Base-by-base conservation (phyloP, 2,113 vertebrate species). In the Holacanthus passer region DNA sequence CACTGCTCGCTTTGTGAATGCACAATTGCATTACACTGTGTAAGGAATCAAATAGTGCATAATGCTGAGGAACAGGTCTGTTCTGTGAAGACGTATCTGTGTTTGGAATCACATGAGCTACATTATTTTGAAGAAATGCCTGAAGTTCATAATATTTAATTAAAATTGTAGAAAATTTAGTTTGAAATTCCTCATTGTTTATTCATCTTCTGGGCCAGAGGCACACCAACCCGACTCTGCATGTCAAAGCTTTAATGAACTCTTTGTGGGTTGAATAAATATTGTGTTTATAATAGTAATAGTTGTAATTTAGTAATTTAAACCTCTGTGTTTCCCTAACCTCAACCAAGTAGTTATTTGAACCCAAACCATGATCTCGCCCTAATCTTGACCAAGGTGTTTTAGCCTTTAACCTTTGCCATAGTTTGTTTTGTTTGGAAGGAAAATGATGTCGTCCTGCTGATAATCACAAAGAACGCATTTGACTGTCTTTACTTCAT, bases 211-310 rank as follows among this genome's bases (percentile, higher is more conserved):
- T 3, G 55, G 24, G 14, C 35, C 22, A 32, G 22, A 68, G 13
- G 72, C 56, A 19, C 39, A 37, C 12, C 45, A 41, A 35, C 22
- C 27, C 1, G 9, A 65, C 64, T 67, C 50, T 68, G 69, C 47
- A 82, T 88, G 70, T 79, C 62, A 81, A 85, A 65, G 71, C 69
- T 85, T 81, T 76, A 73, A 77, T 84, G 37, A 87, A 60, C 69
- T 72, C 53, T 56, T 39, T 82, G 73, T 82, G 24, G 66, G 37
- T 11, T 56, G 10, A 55, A 89, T 89, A 65, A 47, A 79, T 86
- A 82, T 8, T 24, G 37, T 72, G 29, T n/a, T n/a, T n/a, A n/a
- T n/a, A n/a, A n/a, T n/a, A n/a, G n/a, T n/a, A n/a, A n/a, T n/a
- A n/a, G n/a, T n/a, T n/a, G n/a, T n/a, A n/a, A n/a, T n/a, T n/a